Conservation (phyloP, 1,140 invertebrate genomes). For the Panagrolaimus sp. region DNA sequence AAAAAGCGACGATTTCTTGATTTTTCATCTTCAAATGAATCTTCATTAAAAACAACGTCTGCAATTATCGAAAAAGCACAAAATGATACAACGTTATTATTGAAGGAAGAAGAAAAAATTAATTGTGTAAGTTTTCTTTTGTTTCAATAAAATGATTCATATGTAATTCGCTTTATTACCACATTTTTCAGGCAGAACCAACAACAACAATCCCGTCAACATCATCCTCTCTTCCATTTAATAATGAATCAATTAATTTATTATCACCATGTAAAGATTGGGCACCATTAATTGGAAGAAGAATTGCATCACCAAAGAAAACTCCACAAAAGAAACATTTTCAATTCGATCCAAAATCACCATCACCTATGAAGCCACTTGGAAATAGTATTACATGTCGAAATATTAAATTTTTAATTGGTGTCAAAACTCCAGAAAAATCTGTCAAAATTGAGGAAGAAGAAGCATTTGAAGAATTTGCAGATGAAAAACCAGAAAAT, state of each 20-base stretch:
- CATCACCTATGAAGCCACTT: neutral
- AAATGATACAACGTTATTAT: neutral
- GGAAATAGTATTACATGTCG: neutral
- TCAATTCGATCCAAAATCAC: neutral
- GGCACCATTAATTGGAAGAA: neutral
- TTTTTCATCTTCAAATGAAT: neutral
- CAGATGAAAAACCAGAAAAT: neutral
- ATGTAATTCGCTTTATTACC: neutral
- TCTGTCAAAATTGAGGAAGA: neutral
- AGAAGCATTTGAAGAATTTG: slow-evolving; percentile 1
- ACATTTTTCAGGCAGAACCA: neutral
- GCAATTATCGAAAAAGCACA: neutral
- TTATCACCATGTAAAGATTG: neutral
- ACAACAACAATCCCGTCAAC: neutral
- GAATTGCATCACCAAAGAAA: neutral
- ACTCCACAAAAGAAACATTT: slow-evolving; percentile 11
- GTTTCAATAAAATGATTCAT: neutral
- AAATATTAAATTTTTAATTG: neutral
- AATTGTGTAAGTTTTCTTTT: no score
- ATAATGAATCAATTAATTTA: neutral
- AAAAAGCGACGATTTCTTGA: slow-evolving; percentile 8
- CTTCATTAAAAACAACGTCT: no score
- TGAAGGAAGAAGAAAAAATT: no score
- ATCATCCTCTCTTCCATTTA: neutral
- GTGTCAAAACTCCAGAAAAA: neutral